A percentile compares a stretch with the other conserved stretches of the same genome.
Conservation (phyloP, 2,113 vertebrate genomes). For the Pitta sordida region DNA sequence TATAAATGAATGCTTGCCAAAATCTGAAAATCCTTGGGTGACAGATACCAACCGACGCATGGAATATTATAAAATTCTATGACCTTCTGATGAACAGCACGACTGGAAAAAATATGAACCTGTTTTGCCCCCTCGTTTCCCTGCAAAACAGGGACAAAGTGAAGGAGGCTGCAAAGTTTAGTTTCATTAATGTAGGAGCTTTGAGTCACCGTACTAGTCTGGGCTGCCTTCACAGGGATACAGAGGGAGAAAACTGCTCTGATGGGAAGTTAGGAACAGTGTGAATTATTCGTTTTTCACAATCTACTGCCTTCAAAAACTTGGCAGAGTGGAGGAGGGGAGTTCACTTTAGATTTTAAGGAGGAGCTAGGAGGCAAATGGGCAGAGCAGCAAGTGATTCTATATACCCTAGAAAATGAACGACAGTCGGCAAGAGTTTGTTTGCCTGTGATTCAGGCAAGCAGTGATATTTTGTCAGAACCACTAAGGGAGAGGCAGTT, state of each 20-base stretch:
- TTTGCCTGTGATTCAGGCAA: background rate
- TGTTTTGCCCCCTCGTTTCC: background rate
- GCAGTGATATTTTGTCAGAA: background rate
- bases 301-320: background rate
- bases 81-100: background rate
- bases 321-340: background rate
- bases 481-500: background rate
- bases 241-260: background rate
- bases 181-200: background rate
- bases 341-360: background rate
- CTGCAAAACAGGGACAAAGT: background rate
- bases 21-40: background rate
- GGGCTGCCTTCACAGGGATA: background rate
- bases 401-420: background rate
- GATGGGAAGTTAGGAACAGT: background rate
- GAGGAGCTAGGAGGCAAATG: background rate
- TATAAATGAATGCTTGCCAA: background rate
- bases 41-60: background rate
- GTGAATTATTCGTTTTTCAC: background rate
- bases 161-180: accelerated
- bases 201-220: background rate
- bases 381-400: background rate
- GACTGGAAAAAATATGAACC: background rate
- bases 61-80: background rate
- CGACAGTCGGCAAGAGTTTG: background rate